Conservation (phyloP, 2,113 vertebrate species). For the Xenopus borealis region DNA sequence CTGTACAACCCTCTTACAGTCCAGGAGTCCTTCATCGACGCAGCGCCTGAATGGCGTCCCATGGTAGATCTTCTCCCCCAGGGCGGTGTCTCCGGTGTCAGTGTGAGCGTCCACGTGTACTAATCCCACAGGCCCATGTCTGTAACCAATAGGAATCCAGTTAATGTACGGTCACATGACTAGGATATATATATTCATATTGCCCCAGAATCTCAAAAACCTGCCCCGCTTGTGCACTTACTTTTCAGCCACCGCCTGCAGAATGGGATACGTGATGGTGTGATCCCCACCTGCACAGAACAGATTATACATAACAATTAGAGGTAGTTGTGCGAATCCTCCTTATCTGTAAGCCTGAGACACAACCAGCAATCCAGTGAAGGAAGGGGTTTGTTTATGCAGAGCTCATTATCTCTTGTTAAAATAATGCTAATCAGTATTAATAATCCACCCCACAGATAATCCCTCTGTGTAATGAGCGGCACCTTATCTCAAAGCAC, state of each 20-base stretch:
- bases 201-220: too few relatives aligned
- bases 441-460: too few relatives aligned
- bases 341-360: too few relatives aligned
- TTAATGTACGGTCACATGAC: not conserved
- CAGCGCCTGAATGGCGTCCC: constrained; percentile 85
- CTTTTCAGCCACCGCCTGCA: constrained; percentile 84
- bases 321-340: too few relatives aligned
- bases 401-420: too few relatives aligned
- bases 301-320: not conserved
- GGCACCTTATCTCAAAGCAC: too few relatives aligned
- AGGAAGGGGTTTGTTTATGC: too few relatives aligned
- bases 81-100: constrained; percentile 69
- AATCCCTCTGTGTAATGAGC: too few relatives aligned
- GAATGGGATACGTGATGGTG: constrained; percentile 88
- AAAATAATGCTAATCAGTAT: too few relatives aligned
- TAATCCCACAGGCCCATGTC: constrained; percentile 84
- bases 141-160: constrained; percentile 35
- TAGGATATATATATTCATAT: too few relatives aligned
- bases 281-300: constrained; percentile 83
- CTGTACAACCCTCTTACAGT: constrained; percentile 81
- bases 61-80: constrained; percentile 85
- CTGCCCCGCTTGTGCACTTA: constrained; percentile 58
- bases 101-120: constrained; percentile 89
- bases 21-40: constrained; percentile 84
- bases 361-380: too few relatives aligned